Evolutionary conservation across 2,113 vertebrate species (phyloP), one percentile per base, ranked within the genome.

Genomic region (Tretioscincus oriximinensis): DNA sequence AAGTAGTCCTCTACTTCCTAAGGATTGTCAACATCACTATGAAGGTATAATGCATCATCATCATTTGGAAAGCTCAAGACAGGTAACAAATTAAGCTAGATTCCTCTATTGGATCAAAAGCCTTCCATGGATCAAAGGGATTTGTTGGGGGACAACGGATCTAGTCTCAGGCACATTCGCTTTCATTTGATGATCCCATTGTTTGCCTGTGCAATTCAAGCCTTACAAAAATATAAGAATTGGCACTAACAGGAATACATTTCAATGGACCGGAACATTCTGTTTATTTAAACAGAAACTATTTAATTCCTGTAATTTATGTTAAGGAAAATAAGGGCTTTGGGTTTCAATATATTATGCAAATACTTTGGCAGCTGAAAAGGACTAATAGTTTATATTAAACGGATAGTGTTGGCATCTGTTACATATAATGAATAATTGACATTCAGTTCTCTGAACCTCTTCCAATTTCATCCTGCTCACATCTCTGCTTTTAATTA

Each of bases 341-440:
- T 75, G 45, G 80, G 2, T 81, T 87, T 83, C 81, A 86, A 58
- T 78, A 54, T 51, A 47, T 47, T 28, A 74, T 84, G 45, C 35
- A 87, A 82, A 45, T 83, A 74, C 81, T 86, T 86, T 86, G 81
- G 29, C 49, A 90, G 22, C 83, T 0, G 4, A 66, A 86, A 90
- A 83, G 68, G 1, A 87, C 79, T 81, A 69, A 66, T 31, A 14
- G 77, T 73, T 88, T 84, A 65, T 78, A 84, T 77, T 78, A 78
- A 78, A 47, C 66, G 83, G 76, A 63, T 83, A 58, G 47, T 88
- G 5, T 78, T 84, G 72, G 26, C 87, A 90, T 87, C 79, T 88
- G 82, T 80, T 88, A 68, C 76, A 68, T 79, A 85, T 45, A 74
- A 78, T 5, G 74, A 41, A 77, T 85, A 89, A 83, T 58, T 86